These are phyloP conservation scores for Oreocharis arfaki DNA, from an alignment of 2,113 vertebrate genomes.

Conservation along the genomic window DNA sequence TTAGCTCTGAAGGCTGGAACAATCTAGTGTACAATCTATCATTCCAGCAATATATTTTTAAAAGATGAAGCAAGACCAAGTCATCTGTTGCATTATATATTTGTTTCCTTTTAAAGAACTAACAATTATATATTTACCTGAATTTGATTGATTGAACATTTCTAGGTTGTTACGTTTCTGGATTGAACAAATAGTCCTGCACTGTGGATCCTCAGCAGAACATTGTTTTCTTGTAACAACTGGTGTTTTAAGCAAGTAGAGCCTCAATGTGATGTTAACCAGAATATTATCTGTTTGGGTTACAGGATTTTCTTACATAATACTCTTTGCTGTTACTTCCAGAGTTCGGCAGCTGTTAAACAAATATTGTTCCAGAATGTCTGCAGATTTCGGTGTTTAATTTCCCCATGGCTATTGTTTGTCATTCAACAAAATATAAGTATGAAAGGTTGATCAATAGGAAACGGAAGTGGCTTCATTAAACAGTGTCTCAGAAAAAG, in stretches of 20 bases:
- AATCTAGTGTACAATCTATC: neutral
- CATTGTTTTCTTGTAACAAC: conserved; percentile 4
- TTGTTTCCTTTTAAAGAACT: conserved; percentile 1
- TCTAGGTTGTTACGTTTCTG: neutral
- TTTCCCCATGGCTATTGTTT: conserved; percentile 31
- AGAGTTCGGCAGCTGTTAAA: conserved; percentile 58
- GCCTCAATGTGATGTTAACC: conserved; percentile 32
- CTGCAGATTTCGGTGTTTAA: conserved; percentile 43
- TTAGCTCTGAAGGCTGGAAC: neutral
- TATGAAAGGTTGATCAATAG: neutral
- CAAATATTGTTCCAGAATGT: conserved; percentile 39
- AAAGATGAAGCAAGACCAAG: neutral
- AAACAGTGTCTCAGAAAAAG: neutral
- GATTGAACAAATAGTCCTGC: conserved; percentile 14
- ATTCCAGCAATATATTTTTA: neutral
- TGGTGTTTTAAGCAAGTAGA: conserved; percentile 22
- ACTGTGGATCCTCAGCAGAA: neutral
- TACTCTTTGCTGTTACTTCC: conserved; percentile 47
- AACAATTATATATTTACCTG: neutral
- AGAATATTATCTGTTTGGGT: conserved; percentile 69
- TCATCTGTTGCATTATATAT: neutral
- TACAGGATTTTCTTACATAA: conserved; percentile 64
- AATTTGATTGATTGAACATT: conserved; percentile 19
- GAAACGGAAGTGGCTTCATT: neutral
- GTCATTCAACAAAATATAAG: conserved; percentile 28